Evolutionary conservation across 2,888 invertebrate genomes (phyloP), one percentile per base, ranked within the genome.

Genomic region (Cryptocheilus praepositus): DNA sequence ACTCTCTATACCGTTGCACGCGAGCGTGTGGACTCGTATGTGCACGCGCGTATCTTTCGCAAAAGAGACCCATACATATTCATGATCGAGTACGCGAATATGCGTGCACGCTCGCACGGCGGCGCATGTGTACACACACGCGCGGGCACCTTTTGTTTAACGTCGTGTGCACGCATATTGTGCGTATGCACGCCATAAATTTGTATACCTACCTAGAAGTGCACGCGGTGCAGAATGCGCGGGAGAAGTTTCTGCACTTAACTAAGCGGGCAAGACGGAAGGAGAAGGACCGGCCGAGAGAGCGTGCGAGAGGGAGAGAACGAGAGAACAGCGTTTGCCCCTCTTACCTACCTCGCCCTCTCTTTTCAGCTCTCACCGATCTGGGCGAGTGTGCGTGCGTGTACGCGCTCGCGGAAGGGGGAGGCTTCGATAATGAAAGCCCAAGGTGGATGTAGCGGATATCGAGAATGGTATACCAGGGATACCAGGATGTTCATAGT

Each of bases 171-270:
- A 70, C 73, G 80, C 78, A 79, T 79, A 82, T 83, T 79, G 83
- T 82, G 83, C 81, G 79, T 81, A 75, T 81, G 76, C 73, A 77
- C 78, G 78, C 80, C 67, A 82, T 83, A 81, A 82, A 83, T 83
- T 83, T 76, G 78, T 83, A 75, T 75, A 73, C 76, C 74, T 56
- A 55, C 70, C 64, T 69, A 66, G 67, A 79, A 73, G 77, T 71
- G 69, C 67, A 64, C 56, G 71, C 67, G 52, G 63, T 61, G 70
- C 67, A 78, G 81, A 83, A 83, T 83, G 81, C 81, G 73, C 74
- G 66, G 73, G 71, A 76, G 78, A 81, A 78, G 77, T 84, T 82
- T 83, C 80, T 80, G 83, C 83, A 84, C 84, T 84, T 84, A 83
- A 80, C 80, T 71, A 70, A 77, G 73, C 76, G 73, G 59, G 63